These are phyloP conservation scores for Holcopasites calliopsidis DNA, from an alignment of 1,140 invertebrate genomes.

Conservation along the genomic window DNA sequence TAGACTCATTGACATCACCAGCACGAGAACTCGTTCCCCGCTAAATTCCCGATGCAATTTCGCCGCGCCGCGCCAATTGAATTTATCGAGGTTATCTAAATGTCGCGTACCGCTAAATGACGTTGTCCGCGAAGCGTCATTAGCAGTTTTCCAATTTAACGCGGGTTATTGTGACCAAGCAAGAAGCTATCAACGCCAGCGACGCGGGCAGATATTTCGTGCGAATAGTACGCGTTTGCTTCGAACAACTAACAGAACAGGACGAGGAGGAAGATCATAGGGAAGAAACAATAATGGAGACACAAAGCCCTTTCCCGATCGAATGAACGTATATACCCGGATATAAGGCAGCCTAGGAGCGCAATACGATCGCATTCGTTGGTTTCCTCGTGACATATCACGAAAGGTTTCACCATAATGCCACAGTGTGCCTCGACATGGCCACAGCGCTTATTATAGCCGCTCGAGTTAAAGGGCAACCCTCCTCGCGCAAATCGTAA, in stretches of 20 bases:
- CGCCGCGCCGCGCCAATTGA: background rate
- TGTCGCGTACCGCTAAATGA: background rate
- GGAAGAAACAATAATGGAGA: constrained; percentile 39
- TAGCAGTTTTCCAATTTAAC: background rate
- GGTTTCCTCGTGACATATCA: constrained; percentile 71
- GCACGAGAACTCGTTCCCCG: no score
- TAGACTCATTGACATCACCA: no score
- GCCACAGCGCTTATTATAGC: constrained; percentile 64
- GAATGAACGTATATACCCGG: constrained; percentile 1
- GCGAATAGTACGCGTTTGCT: constrained; percentile 35
- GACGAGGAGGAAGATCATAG: constrained; percentile 1
- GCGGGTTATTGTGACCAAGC: background rate
- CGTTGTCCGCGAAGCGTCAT: background rate
- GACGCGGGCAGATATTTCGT: constrained; percentile 35
- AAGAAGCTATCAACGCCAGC: background rate
- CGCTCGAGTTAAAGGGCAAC: constrained; percentile 65
- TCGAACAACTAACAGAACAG: constrained; percentile 17
- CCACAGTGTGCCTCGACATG: constrained; percentile 48
- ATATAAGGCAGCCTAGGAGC: constrained; percentile 18
- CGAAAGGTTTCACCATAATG: constrained; percentile 72
- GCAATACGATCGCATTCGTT: constrained; percentile 53
- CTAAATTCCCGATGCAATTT: no score
- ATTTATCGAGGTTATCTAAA: background rate
- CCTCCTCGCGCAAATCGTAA: constrained; percentile 49
- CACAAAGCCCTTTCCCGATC: constrained; percentile 31